Evolutionary conservation across 2,888 invertebrate genomes (phyloP), one percentile per base, ranked within the genome.

Genomic region (Melinaea menophilus): DNA sequence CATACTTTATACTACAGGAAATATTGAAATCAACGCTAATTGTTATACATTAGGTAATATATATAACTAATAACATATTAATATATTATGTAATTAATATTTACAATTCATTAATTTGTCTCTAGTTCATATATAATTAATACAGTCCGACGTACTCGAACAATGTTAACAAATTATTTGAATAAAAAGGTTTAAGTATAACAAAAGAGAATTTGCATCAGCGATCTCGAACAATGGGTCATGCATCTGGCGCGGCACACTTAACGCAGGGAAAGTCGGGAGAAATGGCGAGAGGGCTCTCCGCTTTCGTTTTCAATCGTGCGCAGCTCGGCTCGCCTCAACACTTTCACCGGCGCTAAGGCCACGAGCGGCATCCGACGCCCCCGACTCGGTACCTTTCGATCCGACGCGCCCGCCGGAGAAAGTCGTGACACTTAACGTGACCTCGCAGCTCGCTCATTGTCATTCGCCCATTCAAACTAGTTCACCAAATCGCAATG

Each of bases 261-360:
- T 86, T 89, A 73, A 77, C 76, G 80, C 84, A 88, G 90, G 90
- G 90, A 90, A 90, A 90, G 90, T 90, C 86, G 73, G 86, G 90
- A 88, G 90, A 90, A 90, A 90, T 88, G 90, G 89, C 89, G 88
- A 89, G 88, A 88, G 87, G 88, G 89, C 88, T 87, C 86, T 85
- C 88, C 80, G 88, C 90, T 90, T 90, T 90, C 90, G 88, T 88
- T 90, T 90, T 90, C 90, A 88, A 87, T 80, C 81, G 85, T 78
- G 82, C 79, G 81, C 78, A 77, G 81, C 22, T 22, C 22, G 74
- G 80, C 81, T 78, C 84, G 81, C 82, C 22, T 22, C 80, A 87
- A 88, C 89, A 88, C 90, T 90, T 90, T 90, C 90, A 84, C 89
- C 88, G 75, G 83, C 84, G 81, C 75, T 78, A 82, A 81, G 79